Evolutionary conservation across 2,888 invertebrate genomes (phyloP).

Genomic region (Ecliptopera silaceata): DNA sequence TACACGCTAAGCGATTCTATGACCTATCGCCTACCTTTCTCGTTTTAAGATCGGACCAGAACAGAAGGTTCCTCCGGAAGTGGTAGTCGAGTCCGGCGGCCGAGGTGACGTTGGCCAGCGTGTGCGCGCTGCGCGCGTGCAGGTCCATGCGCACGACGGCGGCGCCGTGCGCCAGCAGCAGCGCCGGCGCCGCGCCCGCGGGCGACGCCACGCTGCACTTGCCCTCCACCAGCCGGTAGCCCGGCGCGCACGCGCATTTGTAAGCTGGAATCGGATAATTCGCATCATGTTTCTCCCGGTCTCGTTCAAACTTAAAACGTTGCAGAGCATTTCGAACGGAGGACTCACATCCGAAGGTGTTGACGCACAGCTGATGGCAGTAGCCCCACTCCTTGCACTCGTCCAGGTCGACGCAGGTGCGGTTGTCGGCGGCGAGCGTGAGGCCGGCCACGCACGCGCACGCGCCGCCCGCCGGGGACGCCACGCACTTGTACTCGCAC

Average conservation of each 20-base stretch:
- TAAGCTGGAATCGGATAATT: slow-evolving; percentile 78
- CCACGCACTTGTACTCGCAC: slow-evolving; percentile 96
- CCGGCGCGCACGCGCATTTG: slow-evolving; percentile 91
- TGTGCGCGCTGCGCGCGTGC: slow-evolving; percentile 84
- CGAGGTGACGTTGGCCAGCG: slow-evolving; percentile 91
- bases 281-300: not conserved
- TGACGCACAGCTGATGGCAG: slow-evolving; percentile 97
- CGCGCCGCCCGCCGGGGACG: slow-evolving; percentile 93
- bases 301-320: no score
- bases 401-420: slow-evolving; percentile 95
- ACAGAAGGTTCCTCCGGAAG: slow-evolving; percentile 88
- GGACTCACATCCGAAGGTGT: slow-evolving; percentile 87
- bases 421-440: slow-evolving; percentile 90
- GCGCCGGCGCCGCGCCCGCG: slow-evolving; percentile 76
- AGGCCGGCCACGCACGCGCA: slow-evolving; percentile 96
- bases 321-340: not conserved
- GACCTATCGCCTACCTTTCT: no score
- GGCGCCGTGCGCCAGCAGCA: slow-evolving; percentile 79
- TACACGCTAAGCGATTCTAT: no score
- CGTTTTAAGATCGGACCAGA: slow-evolving; percentile 95
- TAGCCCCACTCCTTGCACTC: slow-evolving; percentile 96
- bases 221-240: slow-evolving; percentile 86
- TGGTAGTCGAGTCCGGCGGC: slow-evolving; percentile 95
- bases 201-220: slow-evolving; percentile 85
- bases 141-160: slow-evolving; percentile 87